Conservation (phyloP, 2,888 invertebrate genomes). For the Margaritifera margaritifera region DNA sequence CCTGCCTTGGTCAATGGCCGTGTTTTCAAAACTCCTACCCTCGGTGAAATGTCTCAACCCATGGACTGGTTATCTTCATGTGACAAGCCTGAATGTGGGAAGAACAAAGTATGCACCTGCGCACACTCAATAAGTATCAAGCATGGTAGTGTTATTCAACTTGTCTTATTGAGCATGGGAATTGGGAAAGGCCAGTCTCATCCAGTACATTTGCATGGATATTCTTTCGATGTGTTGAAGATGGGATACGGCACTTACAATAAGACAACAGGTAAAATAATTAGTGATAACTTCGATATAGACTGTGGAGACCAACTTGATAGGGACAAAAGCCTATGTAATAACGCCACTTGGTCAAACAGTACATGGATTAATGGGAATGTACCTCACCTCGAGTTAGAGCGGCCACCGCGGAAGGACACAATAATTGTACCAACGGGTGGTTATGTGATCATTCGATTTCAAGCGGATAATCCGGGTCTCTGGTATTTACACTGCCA, state of each 20-base stretch:
- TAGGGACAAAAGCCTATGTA: not conserved
- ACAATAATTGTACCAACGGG: conserved; percentile 54
- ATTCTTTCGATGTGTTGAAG: conserved; percentile 35
- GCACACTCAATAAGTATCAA: conserved; percentile 15
- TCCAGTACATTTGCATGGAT: conserved; percentile 44
- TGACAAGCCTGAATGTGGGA: conserved; percentile 9
- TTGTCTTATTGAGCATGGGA: conserved; percentile 28
- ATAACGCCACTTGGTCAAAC: too few relatives aligned
- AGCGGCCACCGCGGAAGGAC: conserved; percentile 47
- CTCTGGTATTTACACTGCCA: conserved; percentile 59
- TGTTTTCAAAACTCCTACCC: conserved; percentile 15
- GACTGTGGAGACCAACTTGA: conserved; percentile 21
- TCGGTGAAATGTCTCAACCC: conserved; percentile 23
- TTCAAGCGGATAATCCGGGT: conserved; percentile 56
- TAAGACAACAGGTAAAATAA: conserved; percentile 15
- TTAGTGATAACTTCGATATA: conserved; percentile 26
- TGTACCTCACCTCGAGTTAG: conserved; percentile 23
- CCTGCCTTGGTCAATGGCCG: conserved; percentile 25
- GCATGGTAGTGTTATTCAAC: conserved; percentile 13
- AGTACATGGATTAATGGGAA: too few relatives aligned
- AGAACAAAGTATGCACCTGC: conserved; percentile 19
- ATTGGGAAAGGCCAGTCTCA: conserved; percentile 22
- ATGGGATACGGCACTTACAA: conserved; percentile 28
- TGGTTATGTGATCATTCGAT: conserved; percentile 54
- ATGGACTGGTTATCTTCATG: conserved; percentile 10